Percentiles rank a stretch among this genome's conserved stretches.
phyloP scores from a whole-genome alignment of 2,888 invertebrate species.

The Mesorhabditis sp. region DNA sequence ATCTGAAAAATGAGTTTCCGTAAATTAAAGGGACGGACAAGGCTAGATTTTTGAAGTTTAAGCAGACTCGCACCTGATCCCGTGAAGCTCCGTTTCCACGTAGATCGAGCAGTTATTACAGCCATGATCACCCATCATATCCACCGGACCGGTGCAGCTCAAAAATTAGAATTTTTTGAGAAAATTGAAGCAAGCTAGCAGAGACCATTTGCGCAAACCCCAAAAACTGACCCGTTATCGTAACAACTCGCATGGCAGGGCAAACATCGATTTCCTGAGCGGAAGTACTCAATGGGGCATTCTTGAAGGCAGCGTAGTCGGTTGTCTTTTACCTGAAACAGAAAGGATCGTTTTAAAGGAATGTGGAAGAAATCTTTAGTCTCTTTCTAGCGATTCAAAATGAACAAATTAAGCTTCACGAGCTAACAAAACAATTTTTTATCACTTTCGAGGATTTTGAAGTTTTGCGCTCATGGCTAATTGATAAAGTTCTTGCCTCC shows the following conservation, averaged over 20 bases:
- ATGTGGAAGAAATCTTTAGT: no score
- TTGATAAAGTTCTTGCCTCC: no score
- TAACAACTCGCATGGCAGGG: neutral
- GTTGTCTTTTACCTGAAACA: neutral
- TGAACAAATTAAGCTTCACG: no score
- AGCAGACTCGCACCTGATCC: neutral
- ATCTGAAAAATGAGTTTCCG: neutral
- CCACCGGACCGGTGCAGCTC: neutral
- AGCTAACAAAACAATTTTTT: no score
- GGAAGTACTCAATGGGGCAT: neutral
- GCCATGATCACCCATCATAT: neutral
- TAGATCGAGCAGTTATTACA: conserved; percentile 6
- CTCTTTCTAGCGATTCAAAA: no score
- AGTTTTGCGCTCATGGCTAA: no score
- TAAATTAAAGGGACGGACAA: no score
- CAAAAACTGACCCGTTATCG: neutral
- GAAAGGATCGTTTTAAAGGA: no score
- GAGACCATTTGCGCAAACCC: neutral
- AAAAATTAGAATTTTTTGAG: neutral
- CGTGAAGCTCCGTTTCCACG: neutral
- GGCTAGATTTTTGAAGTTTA: neutral
- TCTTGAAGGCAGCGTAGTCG: neutral
- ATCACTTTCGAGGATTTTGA: no score
- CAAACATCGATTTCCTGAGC: neutral
- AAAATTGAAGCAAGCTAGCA: neutral